Percentiles rank a stretch among this genome's conserved stretches.
Evolutionary conservation across 2,888 invertebrate genomes (phyloP).

Genomic region (Phengaris alcon): DNA sequence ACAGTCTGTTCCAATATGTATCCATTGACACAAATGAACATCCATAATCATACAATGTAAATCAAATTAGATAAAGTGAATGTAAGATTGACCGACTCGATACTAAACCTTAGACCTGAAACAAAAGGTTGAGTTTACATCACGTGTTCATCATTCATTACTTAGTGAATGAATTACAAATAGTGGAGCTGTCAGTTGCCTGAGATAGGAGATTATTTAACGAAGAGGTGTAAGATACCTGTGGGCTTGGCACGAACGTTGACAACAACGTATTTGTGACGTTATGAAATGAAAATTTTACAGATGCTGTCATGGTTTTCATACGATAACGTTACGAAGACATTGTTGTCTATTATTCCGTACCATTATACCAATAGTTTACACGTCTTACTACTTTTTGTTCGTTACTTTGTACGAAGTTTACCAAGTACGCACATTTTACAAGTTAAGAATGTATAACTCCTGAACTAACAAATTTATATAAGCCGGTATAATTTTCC

Average conservation of each 20-base stretch:
- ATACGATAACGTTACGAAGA: no score
- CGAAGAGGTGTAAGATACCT: not conserved
- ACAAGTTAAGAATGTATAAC: no score
- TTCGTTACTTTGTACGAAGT: no score
- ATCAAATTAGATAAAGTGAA: constrained; percentile 14
- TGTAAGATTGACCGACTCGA: not conserved
- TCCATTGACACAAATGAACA: not conserved
- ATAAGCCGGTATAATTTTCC: no score
- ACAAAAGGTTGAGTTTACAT: not conserved
- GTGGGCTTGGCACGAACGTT: not conserved
- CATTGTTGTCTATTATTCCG: no score
- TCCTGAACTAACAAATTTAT: no score
- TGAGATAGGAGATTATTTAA: not conserved
- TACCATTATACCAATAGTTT: no score
- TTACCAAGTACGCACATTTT: no score
- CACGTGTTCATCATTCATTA: not conserved
- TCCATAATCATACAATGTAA: constrained; percentile 7
- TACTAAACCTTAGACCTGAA: not conserved
- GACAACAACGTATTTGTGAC: no score
- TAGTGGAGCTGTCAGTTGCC: not conserved
- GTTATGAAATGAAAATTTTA: no score
- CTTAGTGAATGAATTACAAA: not conserved
- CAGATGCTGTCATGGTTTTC: no score
- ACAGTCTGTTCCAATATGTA: not conserved
- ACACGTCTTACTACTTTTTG: no score